Evolutionary conservation across 2,797 vertebrate species (phyloP), one percentile per base, ranked within the genome.

Genomic region (Gymnocypris eckloni): DNA sequence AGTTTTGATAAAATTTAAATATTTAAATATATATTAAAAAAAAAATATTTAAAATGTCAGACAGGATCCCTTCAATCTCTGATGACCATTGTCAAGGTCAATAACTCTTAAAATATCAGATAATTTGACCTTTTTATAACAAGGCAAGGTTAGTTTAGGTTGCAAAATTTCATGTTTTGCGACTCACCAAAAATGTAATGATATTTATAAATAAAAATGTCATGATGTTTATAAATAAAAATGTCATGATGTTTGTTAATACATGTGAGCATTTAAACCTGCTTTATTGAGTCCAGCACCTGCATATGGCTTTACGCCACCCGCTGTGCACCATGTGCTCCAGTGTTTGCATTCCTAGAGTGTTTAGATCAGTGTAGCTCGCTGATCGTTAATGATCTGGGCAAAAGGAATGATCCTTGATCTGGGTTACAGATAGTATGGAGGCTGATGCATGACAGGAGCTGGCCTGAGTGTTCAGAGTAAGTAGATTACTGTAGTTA

Each of bases 401-500:
- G 52, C 59, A 28, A 18, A 61, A 70, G 8, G 28, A 76, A 64
- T 20, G 70, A 82, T 71, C 82, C 48, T 39, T 48, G 33, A 80
- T 64, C 56, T 76, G 85, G 59, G 45, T 56, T 73, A 75, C 45
- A 87, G 86, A 83, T 76, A 81, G 56, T 67, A 45, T n/a, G 37
- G 54, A 20, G 61, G 39, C 80, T 86, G 73, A 84, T 54, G 82
- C 43, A 67, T 69, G 70, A 81, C 82, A 84, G 33, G 71, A 76
- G 25, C 41, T 84, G 61, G 37, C 13, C 50, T 75, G 73, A 67
- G 79, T 61, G 82, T 67, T 77, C 78, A 76, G 59, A 70, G 43
- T 83, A 85, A 90, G 87, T 89, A 86, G 89, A 91, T 89, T 88
- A 89, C 50, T 10, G 45, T 64, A 39, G 84, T 86, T 66, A 80